Conservation (phyloP, 1,140 invertebrate species). For the Dreissena rostriformis region DNA sequence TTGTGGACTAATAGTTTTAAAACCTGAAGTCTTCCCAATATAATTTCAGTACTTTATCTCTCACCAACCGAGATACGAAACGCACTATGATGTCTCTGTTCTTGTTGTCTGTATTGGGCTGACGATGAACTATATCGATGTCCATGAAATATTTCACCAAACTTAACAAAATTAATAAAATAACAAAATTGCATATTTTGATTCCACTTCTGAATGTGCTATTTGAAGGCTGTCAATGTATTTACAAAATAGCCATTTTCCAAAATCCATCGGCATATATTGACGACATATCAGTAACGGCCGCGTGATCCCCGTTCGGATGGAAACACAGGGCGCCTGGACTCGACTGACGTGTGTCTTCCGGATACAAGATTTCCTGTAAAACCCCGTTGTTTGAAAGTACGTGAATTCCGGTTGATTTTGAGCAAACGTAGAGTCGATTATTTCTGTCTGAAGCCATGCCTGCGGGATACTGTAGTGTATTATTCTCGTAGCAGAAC, state of each 20-base stretch:
- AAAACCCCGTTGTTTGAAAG: slow-evolving; percentile 28
- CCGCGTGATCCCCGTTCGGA: slow-evolving; percentile 35
- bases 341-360: neutral
- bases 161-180: no score
- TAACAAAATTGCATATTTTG: no score
- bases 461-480: slow-evolving; percentile 38
- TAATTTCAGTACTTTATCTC: no score
- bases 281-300: slow-evolving; percentile 23
- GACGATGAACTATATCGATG: no score
- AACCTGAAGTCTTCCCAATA: no score
- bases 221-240: no score
- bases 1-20: no score
- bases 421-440: slow-evolving; percentile 32
- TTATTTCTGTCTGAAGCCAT: slow-evolving; percentile 51
- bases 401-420: slow-evolving; percentile 29
- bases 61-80: no score
- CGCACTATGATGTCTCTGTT: no score
- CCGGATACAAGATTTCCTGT: neutral
- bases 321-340: slow-evolving; percentile 43
- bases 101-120: no score
- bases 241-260: slow-evolving; percentile 17
- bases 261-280: slow-evolving; percentile 13
- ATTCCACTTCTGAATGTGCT: no score
- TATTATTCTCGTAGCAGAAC: slow-evolving; percentile 32
- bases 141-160: no score